Base-by-base conservation (phyloP, 2,888 invertebrate genomes). In the Chydorus sphaericus region DNA sequence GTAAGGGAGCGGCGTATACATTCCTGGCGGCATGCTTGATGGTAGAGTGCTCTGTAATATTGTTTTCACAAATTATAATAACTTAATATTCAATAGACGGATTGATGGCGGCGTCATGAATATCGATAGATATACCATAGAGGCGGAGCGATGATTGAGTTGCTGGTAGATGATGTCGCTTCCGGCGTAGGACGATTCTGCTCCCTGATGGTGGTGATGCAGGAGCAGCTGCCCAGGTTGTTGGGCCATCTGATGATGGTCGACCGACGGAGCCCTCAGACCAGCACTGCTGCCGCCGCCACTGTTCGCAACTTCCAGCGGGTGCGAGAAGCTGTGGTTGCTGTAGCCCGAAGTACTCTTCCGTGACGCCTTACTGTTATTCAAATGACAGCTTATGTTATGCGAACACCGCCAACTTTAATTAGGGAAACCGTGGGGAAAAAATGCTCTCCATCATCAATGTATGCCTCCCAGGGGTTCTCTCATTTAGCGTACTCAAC, bases 21-120 rank as follows among this genome's bases (percentile, higher is more conserved):
- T 36, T 16, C 33, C 52, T 8, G 52, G 36, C 23, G 48, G 48
- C 31, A 48, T 26, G 49, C 49, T 55, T 8, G 55, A 55, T 3
- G 55, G 55, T 16, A 55, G 36, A 4, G 55, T 55, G 33, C 49
- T 55, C 55, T 55, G n/a, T n/a, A n/a, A n/a, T n/a, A n/a, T n/a
- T n/a, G n/a, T 39, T 39, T 7, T 39, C 39, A 23, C 23, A n/a
- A 3, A 10, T 8, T n/a, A 23, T 14, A 44, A 44, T 44, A 11
- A 28, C 11, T 44, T 44, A 11, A 11, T 11, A 20, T 28, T 14
- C 44, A 28, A 28, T 16, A 26, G 44, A 44, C 14, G 23, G 44
- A 44, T 44, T n/a, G 44, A 23, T 23, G 44, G 44, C 44, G 26
- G 23, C 23, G 18, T 23, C 23, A 20, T 7, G n/a, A 38, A 4